Conservation (phyloP, 2,113 vertebrate genomes). For the Paedocypris sp. region DNA sequence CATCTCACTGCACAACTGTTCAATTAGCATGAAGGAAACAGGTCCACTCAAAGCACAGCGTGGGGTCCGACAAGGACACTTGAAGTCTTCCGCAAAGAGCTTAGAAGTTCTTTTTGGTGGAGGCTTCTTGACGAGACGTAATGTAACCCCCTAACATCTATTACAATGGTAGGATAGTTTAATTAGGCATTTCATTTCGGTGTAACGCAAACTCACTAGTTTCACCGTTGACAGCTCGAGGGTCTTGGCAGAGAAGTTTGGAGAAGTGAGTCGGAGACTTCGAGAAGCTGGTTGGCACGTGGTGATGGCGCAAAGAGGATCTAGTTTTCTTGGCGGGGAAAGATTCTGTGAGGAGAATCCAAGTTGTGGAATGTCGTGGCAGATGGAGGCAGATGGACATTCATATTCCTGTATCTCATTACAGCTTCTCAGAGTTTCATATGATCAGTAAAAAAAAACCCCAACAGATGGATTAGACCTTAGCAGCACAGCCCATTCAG, state of each 20-base stretch:
- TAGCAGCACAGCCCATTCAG: conserved; percentile 5
- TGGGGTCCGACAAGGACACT: conserved; percentile 29
- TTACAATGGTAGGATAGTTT: no score
- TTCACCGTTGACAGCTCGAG: background rate
- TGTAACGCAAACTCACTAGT: background rate
- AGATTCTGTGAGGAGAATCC: conserved; percentile 17
- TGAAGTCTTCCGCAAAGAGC: conserved; percentile 9
- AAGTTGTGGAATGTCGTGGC: conserved; percentile 13
- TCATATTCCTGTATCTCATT: conserved; percentile 42
- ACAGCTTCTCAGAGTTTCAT: conserved; percentile 34
- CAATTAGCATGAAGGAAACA: conserved; percentile 27
- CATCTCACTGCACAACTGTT: background rate
- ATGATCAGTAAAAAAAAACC: conserved; percentile 34
- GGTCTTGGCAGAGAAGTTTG: background rate
- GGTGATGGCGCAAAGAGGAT: conserved; percentile 5
- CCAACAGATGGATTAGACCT: conserved; percentile 40
- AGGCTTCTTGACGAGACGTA: no score
- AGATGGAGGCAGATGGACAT: conserved; percentile 42
- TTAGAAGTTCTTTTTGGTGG: conserved; percentile 2
- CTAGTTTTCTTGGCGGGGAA: conserved; percentile 6
- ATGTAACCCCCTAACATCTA: no score
- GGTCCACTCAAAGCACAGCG: conserved; percentile 13
- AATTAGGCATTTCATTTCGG: conserved; percentile 8
- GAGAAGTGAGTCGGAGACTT: conserved; percentile 12
- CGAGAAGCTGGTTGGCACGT: background rate